Evolutionary conservation across 1,140 invertebrate genomes (phyloP).

Genomic region (Drosophila sucinea): DNA sequence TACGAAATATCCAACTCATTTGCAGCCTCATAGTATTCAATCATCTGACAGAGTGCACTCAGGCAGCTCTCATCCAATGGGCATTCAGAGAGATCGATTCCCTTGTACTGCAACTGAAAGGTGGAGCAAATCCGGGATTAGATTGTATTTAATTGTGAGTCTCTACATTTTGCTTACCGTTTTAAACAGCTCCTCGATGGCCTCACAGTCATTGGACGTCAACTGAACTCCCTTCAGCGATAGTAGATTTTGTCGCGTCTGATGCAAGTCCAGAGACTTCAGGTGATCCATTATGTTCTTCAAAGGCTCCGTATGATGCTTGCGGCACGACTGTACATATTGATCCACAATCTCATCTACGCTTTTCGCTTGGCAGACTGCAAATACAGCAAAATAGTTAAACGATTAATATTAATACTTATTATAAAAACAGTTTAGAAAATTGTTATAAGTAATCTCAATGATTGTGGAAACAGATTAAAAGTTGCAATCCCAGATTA

Average conservation of each 20-base stretch:
- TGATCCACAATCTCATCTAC: slow-evolving; percentile 86
- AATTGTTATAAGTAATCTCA: too few species aligned
- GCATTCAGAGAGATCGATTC: slow-evolving; percentile 78
- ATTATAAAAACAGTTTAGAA: too few species aligned
- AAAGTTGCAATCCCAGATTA: too few species aligned
- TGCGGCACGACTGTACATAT: slow-evolving; percentile 89
- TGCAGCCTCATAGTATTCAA: slow-evolving; percentile 95
- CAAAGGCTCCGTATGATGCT: slow-evolving; percentile 88
- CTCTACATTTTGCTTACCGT: slow-evolving; percentile 83
- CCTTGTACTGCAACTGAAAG: slow-evolving; percentile 79
- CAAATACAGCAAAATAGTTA: slow-evolving; percentile 16
- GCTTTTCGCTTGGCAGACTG: slow-evolving; percentile 70
- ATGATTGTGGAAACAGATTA: too few species aligned
- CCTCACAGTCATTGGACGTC: slow-evolving; percentile 87
- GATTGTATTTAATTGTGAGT: neutral
- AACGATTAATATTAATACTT: too few species aligned
- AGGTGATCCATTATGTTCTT: slow-evolving; percentile 89
- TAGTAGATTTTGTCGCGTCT: slow-evolving; percentile 84
- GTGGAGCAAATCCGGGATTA: neutral
- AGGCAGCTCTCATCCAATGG: slow-evolving; percentile 70
- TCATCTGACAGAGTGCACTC: slow-evolving; percentile 92
- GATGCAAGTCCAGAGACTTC: slow-evolving; percentile 84
- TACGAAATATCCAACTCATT: slow-evolving; percentile 90
- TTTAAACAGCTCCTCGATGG: slow-evolving; percentile 90
- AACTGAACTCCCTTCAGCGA: slow-evolving; percentile 85